These are phyloP conservation scores for Ctenicera cuprea DNA, from an alignment of 2,888 invertebrate species.

Conservation along the genomic window DNA sequence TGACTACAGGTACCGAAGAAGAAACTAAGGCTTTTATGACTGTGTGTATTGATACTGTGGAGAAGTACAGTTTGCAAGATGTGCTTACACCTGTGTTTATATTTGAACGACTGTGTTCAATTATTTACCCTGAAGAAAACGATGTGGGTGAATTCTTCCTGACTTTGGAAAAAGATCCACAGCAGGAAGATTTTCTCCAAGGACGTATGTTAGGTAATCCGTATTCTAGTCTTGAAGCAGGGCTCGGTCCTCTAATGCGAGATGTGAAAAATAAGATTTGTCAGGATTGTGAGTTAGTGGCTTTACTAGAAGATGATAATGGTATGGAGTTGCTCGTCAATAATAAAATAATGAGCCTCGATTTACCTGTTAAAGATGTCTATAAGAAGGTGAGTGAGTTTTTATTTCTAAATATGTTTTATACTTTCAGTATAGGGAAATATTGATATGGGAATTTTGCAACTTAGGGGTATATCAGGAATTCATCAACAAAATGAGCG, in stretches of 20 bases:
- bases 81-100: conserved; percentile 98
- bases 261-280: conserved; percentile 99
- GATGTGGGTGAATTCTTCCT: conserved; percentile 98
- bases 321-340: conserved; percentile 98
- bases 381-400: conserved; percentile 79
- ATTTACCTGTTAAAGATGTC: conserved; percentile 95
- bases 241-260: conserved; percentile 97
- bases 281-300: conserved; percentile 98
- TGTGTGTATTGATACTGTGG: conserved; percentile 96
- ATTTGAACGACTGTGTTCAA: conserved; percentile 96
- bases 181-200: conserved; percentile 98
- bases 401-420: no score
- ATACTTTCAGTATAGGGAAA: no score
- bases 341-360: conserved; percentile 98
- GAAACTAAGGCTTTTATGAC: conserved; percentile 98
- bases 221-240: conserved; percentile 94
- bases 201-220: conserved; percentile 99
- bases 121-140: conserved; percentile 98
- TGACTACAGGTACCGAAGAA: conserved; percentile 95
- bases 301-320: conserved; percentile 97
- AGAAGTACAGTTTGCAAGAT: conserved; percentile 92
- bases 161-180: conserved; percentile 97
- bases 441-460: neutral
- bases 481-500: neutral
- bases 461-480: no score